These are phyloP conservation scores for Bufotes viridis DNA, from an alignment of 2,797 vertebrate species.

Conservation along the genomic window DNA sequence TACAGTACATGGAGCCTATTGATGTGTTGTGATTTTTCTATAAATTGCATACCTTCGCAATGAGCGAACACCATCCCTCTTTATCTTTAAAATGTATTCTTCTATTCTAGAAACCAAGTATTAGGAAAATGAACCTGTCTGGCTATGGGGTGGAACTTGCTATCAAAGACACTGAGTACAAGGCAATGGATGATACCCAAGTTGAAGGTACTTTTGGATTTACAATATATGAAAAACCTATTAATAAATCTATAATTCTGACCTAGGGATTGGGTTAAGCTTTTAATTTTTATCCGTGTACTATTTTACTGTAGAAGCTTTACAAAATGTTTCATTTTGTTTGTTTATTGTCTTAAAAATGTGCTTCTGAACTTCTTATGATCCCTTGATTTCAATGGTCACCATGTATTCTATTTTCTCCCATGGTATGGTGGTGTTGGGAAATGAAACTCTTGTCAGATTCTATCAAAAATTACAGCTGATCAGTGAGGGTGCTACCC, in stretches of 20 bases:
- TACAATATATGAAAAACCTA: not conserved
- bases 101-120: constrained; percentile 79
- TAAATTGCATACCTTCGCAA: not conserved
- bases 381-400: not conserved
- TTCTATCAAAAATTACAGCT: not conserved
- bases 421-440: not conserved
- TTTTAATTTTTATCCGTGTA: not conserved
- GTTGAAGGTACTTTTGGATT: constrained; percentile 82
- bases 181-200: constrained; percentile 90
- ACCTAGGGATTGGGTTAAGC: not conserved
- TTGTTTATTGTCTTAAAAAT: not conserved
- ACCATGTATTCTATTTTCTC: not conserved
- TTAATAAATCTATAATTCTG: not conserved
- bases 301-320: not conserved
- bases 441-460: not conserved
- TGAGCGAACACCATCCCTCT: not conserved
- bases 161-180: constrained; percentile 97
- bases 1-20: not conserved
- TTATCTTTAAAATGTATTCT: not conserved
- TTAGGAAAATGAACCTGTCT: constrained; percentile 87
- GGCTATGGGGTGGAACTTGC: constrained; percentile 96
- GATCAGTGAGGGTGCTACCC: too few species aligned
- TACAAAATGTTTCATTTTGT: not conserved
- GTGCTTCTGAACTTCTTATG: not conserved
- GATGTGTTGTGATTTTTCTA: not conserved